Evolutionary conservation across 2,888 invertebrate species (phyloP).

Genomic region (Phytoseiulus persimilis): DNA sequence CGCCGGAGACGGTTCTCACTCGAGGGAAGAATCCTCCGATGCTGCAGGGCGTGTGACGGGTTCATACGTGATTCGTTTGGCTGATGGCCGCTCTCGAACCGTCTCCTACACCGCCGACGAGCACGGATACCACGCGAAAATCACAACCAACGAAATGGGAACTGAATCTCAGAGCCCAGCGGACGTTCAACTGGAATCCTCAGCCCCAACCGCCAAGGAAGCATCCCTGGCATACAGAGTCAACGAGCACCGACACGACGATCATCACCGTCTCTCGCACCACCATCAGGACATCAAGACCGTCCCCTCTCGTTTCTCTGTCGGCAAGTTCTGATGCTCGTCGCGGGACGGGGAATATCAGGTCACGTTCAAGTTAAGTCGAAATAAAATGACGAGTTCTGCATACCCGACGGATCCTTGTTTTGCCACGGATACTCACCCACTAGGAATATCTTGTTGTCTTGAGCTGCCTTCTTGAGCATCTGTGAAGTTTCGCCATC

Average conservation of each 20-base stretch:
- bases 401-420: too few species aligned
- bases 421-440: conserved; percentile 50
- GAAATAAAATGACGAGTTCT: too few species aligned
- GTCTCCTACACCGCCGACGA: conserved; percentile 21
- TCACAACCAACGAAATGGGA: conserved; percentile 42
- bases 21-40: not conserved
- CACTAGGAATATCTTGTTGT: conserved; percentile 71
- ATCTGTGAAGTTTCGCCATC: conserved; percentile 64
- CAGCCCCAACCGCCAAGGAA: conserved; percentile 27
- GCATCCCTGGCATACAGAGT: not conserved
- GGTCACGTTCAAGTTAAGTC: too few species aligned
- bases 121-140: conserved; percentile 38
- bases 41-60: conserved; percentile 7
- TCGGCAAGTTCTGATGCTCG: not conserved
- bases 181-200: conserved; percentile 36
- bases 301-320: not conserved
- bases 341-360: not conserved
- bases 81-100: conserved; percentile 13
- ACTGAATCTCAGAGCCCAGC: conserved; percentile 42
- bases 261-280: not conserved
- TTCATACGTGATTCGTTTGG: conserved; percentile 10
- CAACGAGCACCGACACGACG: not conserved
- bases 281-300: not conserved
- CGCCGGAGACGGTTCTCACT: conserved; percentile 20
- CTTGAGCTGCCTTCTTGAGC: conserved; percentile 66